These are phyloP conservation scores for Endomychus coccineus DNA, from an alignment of 2,888 invertebrate genomes.

Conservation along the genomic window DNA sequence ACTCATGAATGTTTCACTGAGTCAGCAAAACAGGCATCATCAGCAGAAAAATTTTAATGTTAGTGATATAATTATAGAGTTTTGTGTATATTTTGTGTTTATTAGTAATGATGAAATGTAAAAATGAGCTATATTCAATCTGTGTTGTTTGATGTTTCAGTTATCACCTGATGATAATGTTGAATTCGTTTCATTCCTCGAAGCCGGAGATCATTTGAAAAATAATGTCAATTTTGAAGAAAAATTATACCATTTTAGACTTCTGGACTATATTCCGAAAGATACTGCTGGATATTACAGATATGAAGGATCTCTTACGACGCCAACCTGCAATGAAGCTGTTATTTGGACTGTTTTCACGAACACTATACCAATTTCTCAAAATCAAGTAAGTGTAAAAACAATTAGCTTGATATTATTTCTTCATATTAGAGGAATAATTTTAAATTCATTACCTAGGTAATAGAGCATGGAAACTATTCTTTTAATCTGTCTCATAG, in stretches of 20 bases:
- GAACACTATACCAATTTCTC: conserved; percentile 48
- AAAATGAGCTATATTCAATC: no score
- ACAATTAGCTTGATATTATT: no score
- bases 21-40: no score
- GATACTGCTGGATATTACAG: conserved; percentile 45
- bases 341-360: conserved; percentile 67
- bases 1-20: no score
- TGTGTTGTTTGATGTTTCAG: conserved; percentile 31
- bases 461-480: no score
- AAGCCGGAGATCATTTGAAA: conserved; percentile 24
- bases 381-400: conserved; percentile 22
- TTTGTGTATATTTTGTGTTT: no score
- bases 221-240: conserved; percentile 5
- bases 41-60: no score
- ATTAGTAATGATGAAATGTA: no score
- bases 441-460: no score
- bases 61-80: no score
- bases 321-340: conserved; percentile 64
- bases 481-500: no score
- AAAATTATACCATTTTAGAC: conserved; percentile 26
- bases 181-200: conserved; percentile 34
- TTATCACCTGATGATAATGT: conserved; percentile 38
- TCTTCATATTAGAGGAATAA: no score
- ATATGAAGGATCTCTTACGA: conserved; percentile 68
- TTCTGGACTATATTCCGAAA: conserved; percentile 50